Percentiles rank a stretch among this genome's conserved stretches.
Conservation (phyloP, 2,888 invertebrate species). For the Tenthredo amoena region DNA sequence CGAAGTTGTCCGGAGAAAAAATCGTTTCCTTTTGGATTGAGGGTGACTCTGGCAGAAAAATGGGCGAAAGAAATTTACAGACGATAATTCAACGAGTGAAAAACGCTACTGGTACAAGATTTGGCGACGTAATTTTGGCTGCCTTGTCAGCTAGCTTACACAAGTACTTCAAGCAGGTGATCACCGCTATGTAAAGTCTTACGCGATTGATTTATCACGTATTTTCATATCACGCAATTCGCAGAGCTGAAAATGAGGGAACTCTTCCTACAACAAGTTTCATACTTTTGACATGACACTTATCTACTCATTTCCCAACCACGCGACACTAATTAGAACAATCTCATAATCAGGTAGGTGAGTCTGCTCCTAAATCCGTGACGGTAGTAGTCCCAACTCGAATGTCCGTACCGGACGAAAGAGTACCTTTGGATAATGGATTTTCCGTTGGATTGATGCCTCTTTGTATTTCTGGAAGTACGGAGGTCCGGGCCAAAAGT, state of each 20-base stretch:
- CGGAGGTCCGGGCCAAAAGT: constrained; percentile 18
- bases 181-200: not conserved
- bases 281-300: not conserved
- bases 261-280: not conserved
- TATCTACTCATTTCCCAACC: not conserved
- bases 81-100: constrained; percentile 67
- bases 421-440: constrained; percentile 76
- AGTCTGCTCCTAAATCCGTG: constrained; percentile 64
- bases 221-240: not conserved
- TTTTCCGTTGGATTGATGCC: constrained; percentile 80
- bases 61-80: constrained; percentile 74
- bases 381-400: constrained; percentile 72
- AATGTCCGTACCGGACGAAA: constrained; percentile 62
- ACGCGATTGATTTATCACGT: not conserved
- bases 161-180: constrained; percentile 77
- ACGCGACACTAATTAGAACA: not conserved
- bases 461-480: constrained; percentile 74
- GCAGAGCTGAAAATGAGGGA: not conserved
- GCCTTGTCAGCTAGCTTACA: constrained; percentile 79
- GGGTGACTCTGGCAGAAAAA: constrained; percentile 57
- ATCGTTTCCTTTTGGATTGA: constrained; percentile 68
- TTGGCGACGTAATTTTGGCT: constrained; percentile 79
- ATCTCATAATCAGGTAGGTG: constrained; percentile 58
- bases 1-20: constrained; percentile 77
- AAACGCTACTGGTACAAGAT: constrained; percentile 71